A percentile compares a stretch with the other conserved stretches of the same genome.
phyloP scores from a whole-genome alignment of 2,113 vertebrate genomes.

The Aegypius monachus region DNA sequence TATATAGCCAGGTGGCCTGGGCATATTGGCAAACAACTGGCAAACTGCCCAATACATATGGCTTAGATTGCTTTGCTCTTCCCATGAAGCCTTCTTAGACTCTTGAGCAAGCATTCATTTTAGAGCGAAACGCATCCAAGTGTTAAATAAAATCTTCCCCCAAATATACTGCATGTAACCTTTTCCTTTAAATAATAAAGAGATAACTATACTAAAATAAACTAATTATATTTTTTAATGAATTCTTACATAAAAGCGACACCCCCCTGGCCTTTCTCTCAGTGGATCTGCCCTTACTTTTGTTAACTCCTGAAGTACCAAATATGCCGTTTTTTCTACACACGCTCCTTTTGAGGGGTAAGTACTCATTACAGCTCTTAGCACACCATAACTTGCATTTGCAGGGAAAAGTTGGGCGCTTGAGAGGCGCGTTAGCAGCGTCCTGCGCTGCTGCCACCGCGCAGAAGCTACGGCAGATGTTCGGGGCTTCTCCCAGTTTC shows the following conservation, averaged over 20 bases:
- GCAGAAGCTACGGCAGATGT: background rate
- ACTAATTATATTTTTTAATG: constrained; percentile 21
- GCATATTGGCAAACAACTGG: constrained; percentile 93
- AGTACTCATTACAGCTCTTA: background rate
- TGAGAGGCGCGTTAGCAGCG: background rate
- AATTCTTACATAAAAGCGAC: constrained; percentile 4
- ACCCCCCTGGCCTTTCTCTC: background rate
- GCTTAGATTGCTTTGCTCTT: constrained; percentile 83
- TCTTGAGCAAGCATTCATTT: constrained; percentile 79
- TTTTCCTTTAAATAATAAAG: constrained; percentile 64
- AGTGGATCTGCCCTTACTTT: constrained; percentile 45
- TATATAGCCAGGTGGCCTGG: constrained; percentile 89
- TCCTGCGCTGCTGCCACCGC: background rate
- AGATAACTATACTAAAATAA: constrained; percentile 45
- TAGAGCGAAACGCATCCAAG: constrained; percentile 71
- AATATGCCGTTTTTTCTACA: background rate
- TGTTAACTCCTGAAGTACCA: constrained; percentile 50
- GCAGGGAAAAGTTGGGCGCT: background rate
- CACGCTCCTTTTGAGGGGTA: background rate
- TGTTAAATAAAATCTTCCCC: constrained; percentile 74
- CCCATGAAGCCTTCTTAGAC: constrained; percentile 83
- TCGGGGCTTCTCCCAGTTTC: background rate
- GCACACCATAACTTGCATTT: background rate
- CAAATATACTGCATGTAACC: constrained; percentile 54
- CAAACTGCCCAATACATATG: constrained; percentile 91